Evolutionary conservation across 2,888 invertebrate genomes (phyloP).

Genomic region (Sinentomon sp.): DNA sequence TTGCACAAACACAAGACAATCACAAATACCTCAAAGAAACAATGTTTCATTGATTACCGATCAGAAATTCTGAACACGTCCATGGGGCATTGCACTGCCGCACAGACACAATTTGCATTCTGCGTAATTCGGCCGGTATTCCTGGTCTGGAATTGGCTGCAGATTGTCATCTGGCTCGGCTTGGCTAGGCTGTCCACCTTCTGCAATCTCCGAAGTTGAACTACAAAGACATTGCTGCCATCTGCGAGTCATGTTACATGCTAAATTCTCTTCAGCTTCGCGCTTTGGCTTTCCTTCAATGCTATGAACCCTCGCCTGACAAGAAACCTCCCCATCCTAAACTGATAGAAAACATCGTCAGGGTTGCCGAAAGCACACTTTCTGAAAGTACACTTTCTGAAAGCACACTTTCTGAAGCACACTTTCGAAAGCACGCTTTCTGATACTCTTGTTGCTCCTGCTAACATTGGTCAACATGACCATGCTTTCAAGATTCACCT

Average conservation of each 20-base stretch:
- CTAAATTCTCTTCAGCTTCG: slow-evolving; percentile 82
- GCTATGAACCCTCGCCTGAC: slow-evolving; percentile 34
- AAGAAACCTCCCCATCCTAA: slow-evolving; percentile 31
- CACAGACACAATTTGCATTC: slow-evolving; percentile 51
- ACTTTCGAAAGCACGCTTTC: too few species aligned
- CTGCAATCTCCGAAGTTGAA: slow-evolving; percentile 50
- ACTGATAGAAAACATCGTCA: slow-evolving; percentile 30
- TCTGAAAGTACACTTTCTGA: too few species aligned
- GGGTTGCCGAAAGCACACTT: too few species aligned
- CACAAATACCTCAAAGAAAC: too few species aligned
- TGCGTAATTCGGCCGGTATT: slow-evolving; percentile 86
- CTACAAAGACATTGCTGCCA: slow-evolving; percentile 61
- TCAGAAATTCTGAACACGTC: slow-evolving; percentile 34
- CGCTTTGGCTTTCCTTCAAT: slow-evolving; percentile 51
- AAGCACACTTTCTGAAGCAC: too few species aligned
- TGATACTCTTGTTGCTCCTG: too few species aligned
- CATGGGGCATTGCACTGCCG: slow-evolving; percentile 62
- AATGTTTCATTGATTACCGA: slow-evolving; percentile 21
- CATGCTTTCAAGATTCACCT: too few species aligned
- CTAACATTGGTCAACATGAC: too few species aligned
- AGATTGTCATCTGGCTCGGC: slow-evolving; percentile 83
- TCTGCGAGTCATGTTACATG: slow-evolving; percentile 82
- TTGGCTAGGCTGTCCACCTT: slow-evolving; percentile 66
- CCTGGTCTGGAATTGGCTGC: slow-evolving; percentile 93
- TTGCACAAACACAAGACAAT: too few species aligned